Base-by-base conservation (phyloP, 2,888 invertebrate genomes). In the Philereme vetulata region DNA sequence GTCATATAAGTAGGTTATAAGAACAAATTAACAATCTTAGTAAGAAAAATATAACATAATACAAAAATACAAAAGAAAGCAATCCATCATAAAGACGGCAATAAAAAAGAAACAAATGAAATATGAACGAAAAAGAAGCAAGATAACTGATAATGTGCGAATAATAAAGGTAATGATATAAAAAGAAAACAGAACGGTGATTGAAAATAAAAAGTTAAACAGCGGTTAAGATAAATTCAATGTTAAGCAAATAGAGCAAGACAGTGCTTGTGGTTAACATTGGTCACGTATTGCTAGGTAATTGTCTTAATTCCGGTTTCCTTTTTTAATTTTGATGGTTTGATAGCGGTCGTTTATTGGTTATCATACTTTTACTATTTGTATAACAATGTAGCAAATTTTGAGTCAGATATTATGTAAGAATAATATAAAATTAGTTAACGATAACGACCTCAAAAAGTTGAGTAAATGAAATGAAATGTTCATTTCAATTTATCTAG, bases 231-330 rank as follows among this genome's bases (percentile, higher is more conserved):
- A 66, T 59, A 54, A 68, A 66, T 74, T 76, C 72, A 78, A 75
- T 78, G 73, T 73, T 72, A 70, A 71, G 61, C 66, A 80, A 83
- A 78, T 77, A 75, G 79, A 82, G 74, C 75, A 79, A 72, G 69
- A 71, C 71, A 66, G 62, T 63, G 51, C 48, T 63, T 68, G 72
- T 62, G 68, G 73, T 69, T 56, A 51, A 65, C 49, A 62, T 64
- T 52, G 53, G 63, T 64, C 67, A 72, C 70, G 67, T 65, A 59
- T 10, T 42, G 44, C 48, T 48, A 32, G 49, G 32, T 51, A 48
- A 62, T 64, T 56, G 51, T 56, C 54, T 64, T 66, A 57, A 53
- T 62, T 50, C 51, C 35, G 54, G 48, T 52, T 62, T 63, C 63
- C 59, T 59, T 57, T 35, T 48, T 36, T 35, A n/a, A 46, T 38